Evolutionary conservation across 2,888 invertebrate genomes (phyloP).

Genomic region (Tenthredo notha): DNA sequence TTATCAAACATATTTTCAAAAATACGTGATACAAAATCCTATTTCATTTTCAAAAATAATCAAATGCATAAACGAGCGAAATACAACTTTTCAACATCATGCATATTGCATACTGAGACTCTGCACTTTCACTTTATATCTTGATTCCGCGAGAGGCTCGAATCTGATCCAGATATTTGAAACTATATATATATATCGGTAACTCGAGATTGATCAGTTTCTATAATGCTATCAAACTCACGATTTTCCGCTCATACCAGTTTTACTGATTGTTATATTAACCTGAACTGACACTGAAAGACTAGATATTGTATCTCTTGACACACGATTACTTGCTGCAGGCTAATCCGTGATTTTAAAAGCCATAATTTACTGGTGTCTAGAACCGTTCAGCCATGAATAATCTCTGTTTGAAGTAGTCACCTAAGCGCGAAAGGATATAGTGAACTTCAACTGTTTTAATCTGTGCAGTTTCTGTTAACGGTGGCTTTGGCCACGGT

Average conservation of each 20-base stretch:
- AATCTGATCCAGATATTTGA: background rate
- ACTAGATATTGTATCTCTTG: background rate
- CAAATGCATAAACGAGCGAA: background rate
- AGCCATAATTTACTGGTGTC: conserved; percentile 29
- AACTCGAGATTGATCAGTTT: background rate
- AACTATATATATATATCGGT: background rate
- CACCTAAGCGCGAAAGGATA: conserved; percentile 24
- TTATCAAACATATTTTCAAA: background rate
- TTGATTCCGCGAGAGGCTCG: background rate
- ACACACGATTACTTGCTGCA: conserved; percentile 1
- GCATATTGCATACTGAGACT: background rate
- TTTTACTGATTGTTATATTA: conserved; percentile 4
- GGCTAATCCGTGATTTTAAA: conserved; percentile 20
- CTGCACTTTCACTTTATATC: conserved; percentile 13
- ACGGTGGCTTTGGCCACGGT: conserved; percentile 63
- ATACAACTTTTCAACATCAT: background rate
- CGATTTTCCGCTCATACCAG: background rate
- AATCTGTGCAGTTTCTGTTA: conserved; percentile 60
- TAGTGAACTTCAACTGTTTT: conserved; percentile 24
- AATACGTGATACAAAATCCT: background rate
- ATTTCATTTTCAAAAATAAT: background rate
- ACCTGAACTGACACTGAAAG: background rate
- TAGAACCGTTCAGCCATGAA: conserved; percentile 14
- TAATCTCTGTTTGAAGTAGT: background rate
- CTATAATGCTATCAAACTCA: background rate